Conservation (phyloP, 2,888 invertebrate species). For the Quadroppia sp. region DNA sequence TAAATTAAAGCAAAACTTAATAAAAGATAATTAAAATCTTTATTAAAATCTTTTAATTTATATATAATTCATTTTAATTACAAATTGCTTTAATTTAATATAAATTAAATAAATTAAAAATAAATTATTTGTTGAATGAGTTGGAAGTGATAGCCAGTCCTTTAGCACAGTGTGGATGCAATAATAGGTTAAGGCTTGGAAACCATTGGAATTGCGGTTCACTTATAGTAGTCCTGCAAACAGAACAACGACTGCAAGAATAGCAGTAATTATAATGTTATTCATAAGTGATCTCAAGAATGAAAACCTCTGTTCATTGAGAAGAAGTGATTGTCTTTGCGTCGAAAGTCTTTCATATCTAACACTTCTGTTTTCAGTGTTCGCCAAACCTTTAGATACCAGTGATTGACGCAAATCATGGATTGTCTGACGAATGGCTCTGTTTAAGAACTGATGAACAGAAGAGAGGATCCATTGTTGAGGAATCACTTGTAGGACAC, state of each 20-base stretch:
- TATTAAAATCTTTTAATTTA: too few relatives aligned
- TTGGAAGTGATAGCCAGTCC: neutral
- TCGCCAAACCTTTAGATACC: constrained; percentile 53
- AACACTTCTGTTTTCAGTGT: constrained; percentile 54
- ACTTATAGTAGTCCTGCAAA: constrained; percentile 53
- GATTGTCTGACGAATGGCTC: constrained; percentile 53
- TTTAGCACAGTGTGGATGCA: constrained; percentile 8
- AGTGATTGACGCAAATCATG: constrained; percentile 52
- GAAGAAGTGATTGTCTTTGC: constrained; percentile 50
- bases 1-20: too few relatives aligned
- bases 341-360: constrained; percentile 52
- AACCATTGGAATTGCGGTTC: constrained; percentile 55
- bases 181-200: constrained; percentile 54
- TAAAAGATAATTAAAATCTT: too few relatives aligned
- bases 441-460: constrained; percentile 54
- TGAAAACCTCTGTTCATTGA: constrained; percentile 54
- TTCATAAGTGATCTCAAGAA: too few relatives aligned
- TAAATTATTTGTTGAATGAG: neutral
- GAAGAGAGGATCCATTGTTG: constrained; percentile 55
- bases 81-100: too few relatives aligned
- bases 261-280: neutral
- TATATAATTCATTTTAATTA: too few relatives aligned
- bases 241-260: constrained; percentile 54
- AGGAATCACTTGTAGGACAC: constrained; percentile 53
- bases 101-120: neutral